Evolutionary conservation across 2,888 invertebrate genomes (phyloP).

Genomic region (Mythimna lalbum): DNA sequence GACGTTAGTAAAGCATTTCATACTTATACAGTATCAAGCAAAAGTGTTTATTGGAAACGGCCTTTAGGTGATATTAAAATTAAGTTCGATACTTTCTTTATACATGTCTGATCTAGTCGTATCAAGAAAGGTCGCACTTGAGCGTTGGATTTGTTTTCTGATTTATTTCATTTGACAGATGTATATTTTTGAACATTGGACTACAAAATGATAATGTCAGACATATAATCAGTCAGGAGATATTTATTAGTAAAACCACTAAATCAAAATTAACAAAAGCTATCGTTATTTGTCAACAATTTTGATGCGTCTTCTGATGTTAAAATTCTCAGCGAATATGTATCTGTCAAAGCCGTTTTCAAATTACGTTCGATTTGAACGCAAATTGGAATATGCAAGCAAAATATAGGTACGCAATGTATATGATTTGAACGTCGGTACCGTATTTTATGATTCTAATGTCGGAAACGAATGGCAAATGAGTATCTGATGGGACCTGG

Average conservation of each 20-base stretch:
- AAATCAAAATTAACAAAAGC: background rate
- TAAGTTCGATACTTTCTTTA: constrained; percentile 25
- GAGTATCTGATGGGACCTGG: constrained; percentile 32
- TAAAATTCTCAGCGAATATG: background rate
- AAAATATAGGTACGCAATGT: background rate
- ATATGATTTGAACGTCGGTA: constrained; percentile 6
- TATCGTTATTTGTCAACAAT: background rate
- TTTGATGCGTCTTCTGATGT: background rate
- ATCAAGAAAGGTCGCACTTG: background rate
- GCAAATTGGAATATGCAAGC: constrained; percentile 6
- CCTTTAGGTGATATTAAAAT: constrained; percentile 11
- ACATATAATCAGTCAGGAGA: background rate
- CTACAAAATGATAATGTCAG: background rate
- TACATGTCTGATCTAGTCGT: background rate
- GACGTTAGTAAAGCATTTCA: constrained; percentile 37
- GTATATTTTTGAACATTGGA: background rate
- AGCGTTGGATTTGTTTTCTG: background rate
- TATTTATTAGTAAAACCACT: background rate
- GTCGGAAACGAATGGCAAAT: constrained; percentile 47
- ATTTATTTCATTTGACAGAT: background rate
- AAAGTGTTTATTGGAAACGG: background rate
- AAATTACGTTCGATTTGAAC: constrained; percentile 16
- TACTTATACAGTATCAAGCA: background rate
- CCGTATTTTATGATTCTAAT: constrained; percentile 19
- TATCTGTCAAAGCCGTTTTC: background rate